These are phyloP conservation scores for Arctopsyche grandis DNA, from an alignment of 1,140 invertebrate genomes.

Conservation along the genomic window DNA sequence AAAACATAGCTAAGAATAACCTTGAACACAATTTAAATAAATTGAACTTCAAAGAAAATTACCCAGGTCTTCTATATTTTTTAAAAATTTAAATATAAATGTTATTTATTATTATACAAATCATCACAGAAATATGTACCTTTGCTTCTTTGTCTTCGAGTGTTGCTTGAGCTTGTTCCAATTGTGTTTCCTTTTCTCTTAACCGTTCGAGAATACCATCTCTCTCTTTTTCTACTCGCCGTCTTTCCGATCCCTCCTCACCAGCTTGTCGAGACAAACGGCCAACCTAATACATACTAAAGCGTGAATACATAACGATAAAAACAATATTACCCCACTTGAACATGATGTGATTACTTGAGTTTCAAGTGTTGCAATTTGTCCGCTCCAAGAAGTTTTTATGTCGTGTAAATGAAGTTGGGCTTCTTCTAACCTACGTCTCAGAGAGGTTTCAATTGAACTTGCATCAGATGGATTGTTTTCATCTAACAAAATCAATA, in stretches of 20 bases:
- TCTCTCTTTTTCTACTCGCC: conserved; percentile 77
- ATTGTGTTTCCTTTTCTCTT: conserved; percentile 72
- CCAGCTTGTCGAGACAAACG: conserved; percentile 81
- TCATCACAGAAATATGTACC: conserved; percentile 62
- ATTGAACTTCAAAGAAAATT: neutral
- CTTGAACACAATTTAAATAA: neutral
- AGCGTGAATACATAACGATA: conserved; percentile 12
- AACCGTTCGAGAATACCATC: conserved; percentile 73
- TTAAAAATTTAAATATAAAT: neutral
- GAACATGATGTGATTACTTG: conserved; percentile 68
- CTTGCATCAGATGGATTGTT: conserved; percentile 58
- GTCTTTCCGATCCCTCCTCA: conserved; percentile 80
- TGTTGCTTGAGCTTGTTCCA: conserved; percentile 76
- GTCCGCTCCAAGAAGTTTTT: conserved; percentile 89
- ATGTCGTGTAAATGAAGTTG: conserved; percentile 87
- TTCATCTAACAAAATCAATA: conserved; percentile 57
- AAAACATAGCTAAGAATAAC: too few relatives aligned
- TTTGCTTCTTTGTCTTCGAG: conserved; percentile 78
- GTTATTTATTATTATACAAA: too few relatives aligned
- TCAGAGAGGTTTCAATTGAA: conserved; percentile 68
- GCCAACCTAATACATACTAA: conserved; percentile 68
- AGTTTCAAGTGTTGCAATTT: conserved; percentile 85
- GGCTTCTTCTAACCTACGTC: conserved; percentile 82
- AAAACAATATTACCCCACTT: neutral
- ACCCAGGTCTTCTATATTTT: neutral